Conservation (phyloP, 1,140 invertebrate genomes). For the Pseudomyrmex flavicornis region DNA sequence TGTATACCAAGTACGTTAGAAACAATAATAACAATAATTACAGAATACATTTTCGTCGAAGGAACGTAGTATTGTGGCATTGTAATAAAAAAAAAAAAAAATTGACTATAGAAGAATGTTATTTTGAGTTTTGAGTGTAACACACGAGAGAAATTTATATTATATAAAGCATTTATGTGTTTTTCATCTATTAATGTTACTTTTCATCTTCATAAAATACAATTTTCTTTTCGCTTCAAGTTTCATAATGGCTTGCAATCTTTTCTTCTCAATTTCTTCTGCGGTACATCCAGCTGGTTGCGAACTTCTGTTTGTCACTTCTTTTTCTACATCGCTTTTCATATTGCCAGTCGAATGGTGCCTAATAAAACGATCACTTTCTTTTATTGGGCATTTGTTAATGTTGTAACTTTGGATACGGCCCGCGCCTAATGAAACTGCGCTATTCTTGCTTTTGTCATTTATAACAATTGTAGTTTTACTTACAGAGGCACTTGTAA, state of each 20-base stretch:
- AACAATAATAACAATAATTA: conserved; percentile 20
- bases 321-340: conserved; percentile 6
- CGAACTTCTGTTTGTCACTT: conserved; percentile 38
- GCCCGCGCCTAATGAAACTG: conserved; percentile 29
- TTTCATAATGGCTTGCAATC: conserved; percentile 78
- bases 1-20: not conserved
- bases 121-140: too few relatives aligned
- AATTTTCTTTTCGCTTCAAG: conserved; percentile 75
- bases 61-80: not conserved
- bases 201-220: not conserved
- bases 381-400: conserved; percentile 68
- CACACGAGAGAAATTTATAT: too few relatives aligned
- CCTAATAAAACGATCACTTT: conserved; percentile 56
- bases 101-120: too few relatives aligned
- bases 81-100: not conserved
- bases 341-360: conserved; percentile 61
- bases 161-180: not conserved
- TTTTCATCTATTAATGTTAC: conserved; percentile 65
- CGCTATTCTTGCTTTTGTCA: conserved; percentile 51
- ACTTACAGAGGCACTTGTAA: conserved; percentile 63
- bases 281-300: conserved; percentile 73
- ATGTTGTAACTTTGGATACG: conserved; percentile 53
- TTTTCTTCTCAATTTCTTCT: conserved; percentile 80
- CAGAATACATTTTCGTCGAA: not conserved
- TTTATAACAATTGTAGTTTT: conserved; percentile 27